Evolutionary conservation across 2,888 invertebrate genomes (phyloP).

Genomic region (Oscheius onirici): DNA sequence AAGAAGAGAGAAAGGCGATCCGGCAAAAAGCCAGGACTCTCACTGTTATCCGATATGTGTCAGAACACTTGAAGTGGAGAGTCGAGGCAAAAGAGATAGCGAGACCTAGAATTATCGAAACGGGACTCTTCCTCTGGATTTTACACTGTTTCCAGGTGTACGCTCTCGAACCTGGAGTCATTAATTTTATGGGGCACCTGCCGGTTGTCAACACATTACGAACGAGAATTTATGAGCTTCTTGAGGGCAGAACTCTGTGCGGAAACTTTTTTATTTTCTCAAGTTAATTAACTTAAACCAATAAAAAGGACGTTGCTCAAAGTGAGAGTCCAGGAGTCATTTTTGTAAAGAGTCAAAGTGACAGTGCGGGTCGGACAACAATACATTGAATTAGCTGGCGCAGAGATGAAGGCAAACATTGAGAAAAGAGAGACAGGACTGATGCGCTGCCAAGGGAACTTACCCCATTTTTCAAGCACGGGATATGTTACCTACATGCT

Average conservation of each 20-base stretch:
- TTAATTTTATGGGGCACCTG: not conserved
- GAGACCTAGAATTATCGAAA: not conserved
- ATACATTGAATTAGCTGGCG: slow-evolving; percentile 25
- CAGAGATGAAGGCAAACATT: slow-evolving; percentile 6
- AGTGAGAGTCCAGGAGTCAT: not conserved
- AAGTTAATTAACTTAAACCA: no score
- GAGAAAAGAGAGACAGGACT: not conserved
- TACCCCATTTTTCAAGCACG: no score
- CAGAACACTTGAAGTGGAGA: not conserved
- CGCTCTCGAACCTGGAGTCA: not conserved
- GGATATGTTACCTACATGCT: no score
- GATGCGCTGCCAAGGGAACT: no score
- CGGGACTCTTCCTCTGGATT: not conserved
- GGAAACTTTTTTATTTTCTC: no score
- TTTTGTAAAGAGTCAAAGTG: not conserved
- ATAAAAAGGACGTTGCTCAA: not conserved
- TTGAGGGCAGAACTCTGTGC: not conserved
- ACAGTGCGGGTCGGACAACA: not conserved
- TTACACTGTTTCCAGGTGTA: not conserved
- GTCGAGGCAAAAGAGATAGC: not conserved
- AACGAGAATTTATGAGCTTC: not conserved
- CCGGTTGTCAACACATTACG: not conserved
- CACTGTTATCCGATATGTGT: not conserved
- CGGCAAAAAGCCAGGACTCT: slow-evolving; percentile 2
- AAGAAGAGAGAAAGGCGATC: not conserved